Percentiles rank a stretch among this genome's conserved stretches.
phyloP scores from a whole-genome alignment of 2,888 invertebrate genomes.

The Rosalia funebris region DNA sequence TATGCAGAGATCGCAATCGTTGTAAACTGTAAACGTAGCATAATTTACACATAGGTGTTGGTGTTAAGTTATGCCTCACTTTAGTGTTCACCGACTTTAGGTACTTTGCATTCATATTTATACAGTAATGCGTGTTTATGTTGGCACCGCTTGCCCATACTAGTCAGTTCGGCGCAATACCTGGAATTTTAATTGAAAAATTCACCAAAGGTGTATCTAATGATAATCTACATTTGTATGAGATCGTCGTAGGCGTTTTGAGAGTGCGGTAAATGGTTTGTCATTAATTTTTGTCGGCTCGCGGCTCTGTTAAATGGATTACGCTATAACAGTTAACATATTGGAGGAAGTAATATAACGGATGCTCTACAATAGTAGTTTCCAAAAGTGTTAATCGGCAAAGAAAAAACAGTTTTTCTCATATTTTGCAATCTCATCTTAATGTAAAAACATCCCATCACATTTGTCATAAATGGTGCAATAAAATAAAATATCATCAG shows the following conservation, averaged over 20 bases:
- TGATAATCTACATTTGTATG: conserved; percentile 5
- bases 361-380: too few species aligned
- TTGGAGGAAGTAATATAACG: too few species aligned
- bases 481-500: too few species aligned
- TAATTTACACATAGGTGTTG: conserved; percentile 15
- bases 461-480: too few species aligned
- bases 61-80: conserved; percentile 13
- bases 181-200: conserved; percentile 25
- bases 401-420: too few species aligned
- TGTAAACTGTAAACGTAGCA: conserved; percentile 8
- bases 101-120: conserved; percentile 15
- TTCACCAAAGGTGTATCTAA: conserved; percentile 22
- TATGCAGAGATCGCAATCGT: conserved; percentile 6
- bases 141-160: conserved; percentile 2
- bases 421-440: too few species aligned
- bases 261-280: not conserved
- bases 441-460: too few species aligned
- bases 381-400: too few species aligned
- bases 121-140: conserved; percentile 6
- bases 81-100: conserved; percentile 11
- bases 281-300: conserved; percentile 18
- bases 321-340: not conserved
- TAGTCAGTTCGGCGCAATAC: conserved; percentile 15
- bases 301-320: not conserved
- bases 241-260: not conserved